Conservation (phyloP, 2,113 vertebrate species). For the Oncorhynchus mykiss region DNA sequence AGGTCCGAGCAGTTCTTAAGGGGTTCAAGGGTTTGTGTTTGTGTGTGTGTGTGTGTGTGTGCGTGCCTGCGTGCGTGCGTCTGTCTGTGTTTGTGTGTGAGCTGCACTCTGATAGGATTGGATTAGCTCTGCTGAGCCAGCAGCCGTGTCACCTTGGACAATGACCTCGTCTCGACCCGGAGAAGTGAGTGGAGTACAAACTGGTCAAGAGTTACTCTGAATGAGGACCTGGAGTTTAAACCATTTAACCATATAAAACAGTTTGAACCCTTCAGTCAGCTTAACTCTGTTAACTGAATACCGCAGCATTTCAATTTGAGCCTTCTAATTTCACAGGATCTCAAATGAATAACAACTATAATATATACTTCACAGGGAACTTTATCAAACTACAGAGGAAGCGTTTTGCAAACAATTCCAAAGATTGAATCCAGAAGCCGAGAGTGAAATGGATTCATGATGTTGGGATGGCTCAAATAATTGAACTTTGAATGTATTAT, state of each 20-base stretch:
- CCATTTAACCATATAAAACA: neutral
- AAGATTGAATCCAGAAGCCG: neutral
- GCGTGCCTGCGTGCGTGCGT: slow-evolving; percentile 27
- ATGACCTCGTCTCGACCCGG: neutral
- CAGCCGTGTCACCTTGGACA: slow-evolving; percentile 16
- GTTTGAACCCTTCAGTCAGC: neutral
- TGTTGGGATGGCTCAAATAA: neutral
- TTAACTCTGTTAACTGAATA: too few relatives aligned
- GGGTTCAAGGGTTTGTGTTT: slow-evolving; percentile 30
- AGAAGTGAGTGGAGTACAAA: neutral
- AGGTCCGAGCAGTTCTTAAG: slow-evolving; percentile 55
- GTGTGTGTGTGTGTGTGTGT: slow-evolving; percentile 28
- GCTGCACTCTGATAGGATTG: slow-evolving; percentile 7
- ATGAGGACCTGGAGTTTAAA: neutral
- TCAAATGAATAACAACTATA: too few relatives aligned
- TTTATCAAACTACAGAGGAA: neutral
- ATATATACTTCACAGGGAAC: neutral
- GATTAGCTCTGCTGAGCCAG: slow-evolving; percentile 36
- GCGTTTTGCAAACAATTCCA: too few relatives aligned
- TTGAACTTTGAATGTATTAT: neutral
- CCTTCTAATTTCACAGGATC: too few relatives aligned
- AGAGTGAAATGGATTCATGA: neutral
- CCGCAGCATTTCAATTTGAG: too few relatives aligned
- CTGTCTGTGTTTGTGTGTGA: slow-evolving; percentile 14
- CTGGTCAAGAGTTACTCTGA: neutral